Base-by-base conservation (phyloP, 2,888 invertebrate species). In the Morpho deidamia region DNA sequence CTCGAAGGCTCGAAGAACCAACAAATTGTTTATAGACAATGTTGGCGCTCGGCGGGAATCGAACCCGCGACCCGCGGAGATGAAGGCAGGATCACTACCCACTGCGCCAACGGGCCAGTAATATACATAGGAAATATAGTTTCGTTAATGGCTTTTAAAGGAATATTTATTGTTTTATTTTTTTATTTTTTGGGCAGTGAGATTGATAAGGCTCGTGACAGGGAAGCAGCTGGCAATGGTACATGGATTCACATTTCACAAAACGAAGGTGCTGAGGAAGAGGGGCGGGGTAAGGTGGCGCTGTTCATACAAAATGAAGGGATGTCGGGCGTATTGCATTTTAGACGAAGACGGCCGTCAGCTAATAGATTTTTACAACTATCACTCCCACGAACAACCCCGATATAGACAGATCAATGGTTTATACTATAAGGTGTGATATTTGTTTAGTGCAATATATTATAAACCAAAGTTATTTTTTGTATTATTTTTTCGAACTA, bases 241-340 rank as follows among this genome's bases (percentile, higher is more conserved):
- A 12, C 11, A 39, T 11, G 46, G 46, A 10, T 47, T 47, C 32
- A 47, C 46, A 1, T 47, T 47, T 10, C 46, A 47, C 46, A 47
- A 47, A 47, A 47, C 46, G 1, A 23, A 2, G 32, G 7, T 39
- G 38, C 4, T 23, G 7, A 38, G 39, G 11, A 47, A 47, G 23
- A 47, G 11, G 2, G 39, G 39, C 5, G 39, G 39, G 7, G 39
- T 39, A 5, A 9, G 48, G 33, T 48, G 48, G 48, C 48, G 48
- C 7, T 48, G 48, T 11, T 48, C 48, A 2, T 48, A 48, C 32
- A 48, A 42, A 12, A 47, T 47, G 46, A 47, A 47, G 32, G 46
- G 46, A 5, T 47, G 46, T 11, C 46, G 46, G 11, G 46, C 46
- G 3, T 47, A 35, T 14, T 47, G 46, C n/a, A 47, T 47, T 23